Evolutionary conservation across 2,797 vertebrate species (phyloP).

Genomic region (Falco rusticolus): DNA sequence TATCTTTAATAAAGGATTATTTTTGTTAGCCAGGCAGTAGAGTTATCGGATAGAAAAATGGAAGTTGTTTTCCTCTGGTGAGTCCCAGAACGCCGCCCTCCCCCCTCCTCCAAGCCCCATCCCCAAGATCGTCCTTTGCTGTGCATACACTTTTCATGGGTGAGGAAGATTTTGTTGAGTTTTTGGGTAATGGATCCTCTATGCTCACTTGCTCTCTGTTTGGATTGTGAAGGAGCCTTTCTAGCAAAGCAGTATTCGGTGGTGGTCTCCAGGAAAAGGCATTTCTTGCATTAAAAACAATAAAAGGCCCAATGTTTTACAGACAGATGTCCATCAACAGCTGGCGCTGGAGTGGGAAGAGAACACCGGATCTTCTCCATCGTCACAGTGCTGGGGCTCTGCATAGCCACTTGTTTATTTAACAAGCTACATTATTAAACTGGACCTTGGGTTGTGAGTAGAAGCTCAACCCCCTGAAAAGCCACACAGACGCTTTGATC

Average conservation of each 20-base stretch:
- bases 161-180: constrained; percentile 68
- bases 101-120: constrained; percentile 4
- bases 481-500: constrained; percentile 42
- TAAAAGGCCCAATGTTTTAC: constrained; percentile 60
- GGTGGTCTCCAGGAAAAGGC: constrained; percentile 67
- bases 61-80: constrained; percentile 37
- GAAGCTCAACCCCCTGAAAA: constrained; percentile 43
- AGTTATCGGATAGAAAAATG: constrained; percentile 33
- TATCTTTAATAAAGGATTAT: constrained; percentile 55
- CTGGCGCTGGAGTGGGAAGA: constrained; percentile 52
- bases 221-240: constrained; percentile 64
- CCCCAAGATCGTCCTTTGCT: not conserved
- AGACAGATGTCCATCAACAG: constrained; percentile 71
- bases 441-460: constrained; percentile 46
- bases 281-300: constrained; percentile 69
- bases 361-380: constrained; percentile 70
- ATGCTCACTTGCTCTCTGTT: constrained; percentile 68
- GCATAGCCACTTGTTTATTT: constrained; percentile 66
- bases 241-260: constrained; percentile 52
- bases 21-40: constrained; percentile 46
- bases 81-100: not conserved
- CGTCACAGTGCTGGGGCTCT: constrained; percentile 51
- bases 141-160: constrained; percentile 61
- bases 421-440: constrained; percentile 61
- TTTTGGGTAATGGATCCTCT: constrained; percentile 68